phyloP scores from a whole-genome alignment of 2,113 vertebrate species.

The Nanorana parkeri region DNA sequence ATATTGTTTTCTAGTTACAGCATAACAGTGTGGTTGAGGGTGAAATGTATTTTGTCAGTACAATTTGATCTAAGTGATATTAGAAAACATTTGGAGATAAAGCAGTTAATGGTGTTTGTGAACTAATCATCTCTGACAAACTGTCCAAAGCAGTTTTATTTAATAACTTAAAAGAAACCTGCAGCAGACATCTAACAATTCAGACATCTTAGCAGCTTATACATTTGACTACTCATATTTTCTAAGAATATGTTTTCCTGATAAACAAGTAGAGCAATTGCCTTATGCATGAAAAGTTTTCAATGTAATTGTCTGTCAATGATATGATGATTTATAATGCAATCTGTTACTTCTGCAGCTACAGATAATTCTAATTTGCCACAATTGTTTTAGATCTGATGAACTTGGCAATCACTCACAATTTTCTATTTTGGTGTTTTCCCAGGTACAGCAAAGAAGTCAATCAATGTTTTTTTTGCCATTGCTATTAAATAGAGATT shows the following conservation, averaged over 20 bases:
- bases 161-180: background rate
- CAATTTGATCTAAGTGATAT: too few species aligned
- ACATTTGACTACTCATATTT: slow-evolving; percentile 39
- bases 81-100: too few species aligned
- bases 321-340: slow-evolving; percentile 80
- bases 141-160: slow-evolving; percentile 25
- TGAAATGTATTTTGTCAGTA: too few species aligned
- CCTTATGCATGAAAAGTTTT: slow-evolving; percentile 76
- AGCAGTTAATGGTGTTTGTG: background rate
- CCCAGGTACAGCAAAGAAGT: slow-evolving; percentile 64
- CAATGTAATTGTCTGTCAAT: slow-evolving; percentile 79
- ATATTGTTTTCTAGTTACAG: too few species aligned
- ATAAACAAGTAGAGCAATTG: slow-evolving; percentile 66
- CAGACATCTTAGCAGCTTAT: slow-evolving; percentile 27
- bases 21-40: too few species aligned
- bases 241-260: slow-evolving; percentile 62
- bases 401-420: slow-evolving; percentile 72
- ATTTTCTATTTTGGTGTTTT: slow-evolving; percentile 70
- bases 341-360: slow-evolving; percentile 73
- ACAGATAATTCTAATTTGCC: slow-evolving; percentile 76
- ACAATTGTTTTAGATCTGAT: slow-evolving; percentile 73
- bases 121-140: slow-evolving; percentile 26
- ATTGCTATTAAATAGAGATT: slow-evolving; percentile 36
- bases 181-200: slow-evolving; percentile 29
- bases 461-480: slow-evolving; percentile 66